These are phyloP conservation scores for Drosophila stalkeri DNA, from an alignment of 2,888 invertebrate species.

Conservation along the genomic window DNA sequence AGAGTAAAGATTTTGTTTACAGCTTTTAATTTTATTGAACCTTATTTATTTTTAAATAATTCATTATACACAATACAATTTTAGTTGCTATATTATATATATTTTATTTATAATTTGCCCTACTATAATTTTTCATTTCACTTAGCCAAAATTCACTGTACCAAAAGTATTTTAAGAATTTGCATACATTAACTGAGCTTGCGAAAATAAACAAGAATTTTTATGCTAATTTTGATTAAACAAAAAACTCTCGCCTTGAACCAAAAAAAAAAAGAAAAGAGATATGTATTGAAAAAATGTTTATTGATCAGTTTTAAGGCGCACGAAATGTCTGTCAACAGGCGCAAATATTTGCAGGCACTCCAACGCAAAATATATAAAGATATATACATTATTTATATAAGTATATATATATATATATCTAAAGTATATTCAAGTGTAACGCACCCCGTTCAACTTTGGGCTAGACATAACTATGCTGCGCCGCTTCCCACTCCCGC, in stretches of 20 bases:
- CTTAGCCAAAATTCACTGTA: background rate
- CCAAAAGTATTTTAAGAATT: background rate
- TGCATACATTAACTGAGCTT: background rate
- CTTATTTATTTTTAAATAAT: background rate
- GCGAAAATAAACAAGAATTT: conserved; percentile 9
- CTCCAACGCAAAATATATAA: background rate
- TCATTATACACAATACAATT: background rate
- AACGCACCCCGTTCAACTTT: conserved; percentile 7
- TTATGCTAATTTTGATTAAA: conserved; percentile 1
- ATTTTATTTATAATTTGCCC: background rate
- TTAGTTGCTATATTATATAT: background rate
- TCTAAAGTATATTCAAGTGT: conserved; percentile 9
- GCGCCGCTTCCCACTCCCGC: no score
- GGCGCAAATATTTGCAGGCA: conserved; percentile 38
- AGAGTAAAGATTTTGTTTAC: background rate
- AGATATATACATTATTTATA: background rate
- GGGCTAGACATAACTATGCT: conserved; percentile 26
- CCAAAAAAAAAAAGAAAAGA: conserved; percentile 12
- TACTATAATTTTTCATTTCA: background rate
- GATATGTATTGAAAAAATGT: background rate
- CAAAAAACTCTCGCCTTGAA: conserved; percentile 25
- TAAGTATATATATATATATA: background rate
- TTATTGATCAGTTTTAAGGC: conserved; percentile 29
- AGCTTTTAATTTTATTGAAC: background rate
- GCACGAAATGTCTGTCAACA: conserved; percentile 6